phyloP scores from a whole-genome alignment of 2,113 vertebrate species.

The Phylloscopus whistleri region DNA sequence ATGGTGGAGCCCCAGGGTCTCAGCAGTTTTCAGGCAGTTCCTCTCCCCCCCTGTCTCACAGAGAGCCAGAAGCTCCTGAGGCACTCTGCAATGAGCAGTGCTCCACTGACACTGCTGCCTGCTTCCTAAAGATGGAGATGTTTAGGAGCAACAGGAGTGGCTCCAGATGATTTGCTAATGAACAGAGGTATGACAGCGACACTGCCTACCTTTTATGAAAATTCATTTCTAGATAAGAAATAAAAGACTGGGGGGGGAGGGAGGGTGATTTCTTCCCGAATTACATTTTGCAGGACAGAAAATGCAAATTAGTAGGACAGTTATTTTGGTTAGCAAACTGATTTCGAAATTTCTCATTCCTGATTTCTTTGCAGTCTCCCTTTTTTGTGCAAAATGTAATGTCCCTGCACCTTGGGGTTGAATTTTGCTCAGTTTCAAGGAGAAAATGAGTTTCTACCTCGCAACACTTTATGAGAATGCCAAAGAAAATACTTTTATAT shows the following conservation, averaged over 20 bases:
- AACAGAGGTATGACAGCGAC: not conserved
- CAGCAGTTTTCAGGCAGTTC: not conserved
- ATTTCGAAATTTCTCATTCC: not conserved
- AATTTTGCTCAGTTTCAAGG: not conserved
- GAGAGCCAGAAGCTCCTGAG: not conserved
- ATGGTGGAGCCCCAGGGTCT: fast-evolving
- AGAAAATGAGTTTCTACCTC: not conserved
- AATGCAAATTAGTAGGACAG: not conserved
- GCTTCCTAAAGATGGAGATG: not conserved
- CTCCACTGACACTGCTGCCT: not conserved
- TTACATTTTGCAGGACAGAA: not conserved
- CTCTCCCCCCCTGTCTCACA: fast-evolving
- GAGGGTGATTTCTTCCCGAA: not conserved
- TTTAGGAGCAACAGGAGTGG: not conserved
- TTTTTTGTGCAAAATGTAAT: not conserved
- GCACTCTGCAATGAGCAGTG: fast-evolving
- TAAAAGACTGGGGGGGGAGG: not conserved
- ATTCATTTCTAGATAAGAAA: not conserved
- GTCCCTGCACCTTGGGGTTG: not conserved
- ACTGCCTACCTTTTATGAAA: not conserved
- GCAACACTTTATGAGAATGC: not conserved
- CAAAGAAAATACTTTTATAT: not conserved
- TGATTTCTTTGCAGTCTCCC: not conserved
- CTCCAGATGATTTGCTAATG: not conserved
- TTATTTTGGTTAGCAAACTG: not conserved